Percentiles rank a stretch among this genome's conserved stretches.
phyloP scores from a whole-genome alignment of 2,113 vertebrate species.

The Chloropsis hardwickii region DNA sequence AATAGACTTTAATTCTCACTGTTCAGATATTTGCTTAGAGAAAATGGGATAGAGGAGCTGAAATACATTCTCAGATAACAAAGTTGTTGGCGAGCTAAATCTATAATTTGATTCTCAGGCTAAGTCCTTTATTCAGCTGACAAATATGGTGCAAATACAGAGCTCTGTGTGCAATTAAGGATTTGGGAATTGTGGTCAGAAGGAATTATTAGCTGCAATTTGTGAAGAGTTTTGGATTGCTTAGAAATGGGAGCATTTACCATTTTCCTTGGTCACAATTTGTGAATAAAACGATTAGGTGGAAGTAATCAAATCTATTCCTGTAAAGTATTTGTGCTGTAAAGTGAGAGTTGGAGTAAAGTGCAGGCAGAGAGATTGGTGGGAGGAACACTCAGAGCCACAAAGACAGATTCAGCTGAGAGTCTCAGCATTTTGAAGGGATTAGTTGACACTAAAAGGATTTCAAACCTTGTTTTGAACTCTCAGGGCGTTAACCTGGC shows the following conservation, averaged over 20 bases:
- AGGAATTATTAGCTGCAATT: neutral
- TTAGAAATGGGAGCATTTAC: neutral
- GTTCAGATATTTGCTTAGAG: neutral
- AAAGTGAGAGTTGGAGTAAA: neutral
- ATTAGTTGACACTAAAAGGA: constrained; percentile 11
- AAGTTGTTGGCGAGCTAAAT: neutral
- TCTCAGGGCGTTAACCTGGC: neutral
- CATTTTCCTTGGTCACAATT: neutral
- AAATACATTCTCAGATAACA: neutral
- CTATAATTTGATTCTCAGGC: neutral
- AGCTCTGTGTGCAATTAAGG: neutral
- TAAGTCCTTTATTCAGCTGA: neutral
- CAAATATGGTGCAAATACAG: neutral
- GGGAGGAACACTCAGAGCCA: neutral
- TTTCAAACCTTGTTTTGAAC: neutral
- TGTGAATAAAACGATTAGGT: neutral
- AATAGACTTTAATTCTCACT: neutral
- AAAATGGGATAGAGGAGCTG: neutral
- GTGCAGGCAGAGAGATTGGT: neutral
- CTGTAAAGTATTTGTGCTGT: neutral
- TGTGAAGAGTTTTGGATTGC: neutral
- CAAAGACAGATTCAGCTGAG: neutral
- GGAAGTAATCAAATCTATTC: neutral
- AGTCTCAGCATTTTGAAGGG: neutral
- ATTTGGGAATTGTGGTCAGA: neutral